A percentile compares a stretch with the other conserved stretches of the same genome.
Evolutionary conservation across 1,140 invertebrate species (phyloP).

Genomic region (Papilio polytes): DNA sequence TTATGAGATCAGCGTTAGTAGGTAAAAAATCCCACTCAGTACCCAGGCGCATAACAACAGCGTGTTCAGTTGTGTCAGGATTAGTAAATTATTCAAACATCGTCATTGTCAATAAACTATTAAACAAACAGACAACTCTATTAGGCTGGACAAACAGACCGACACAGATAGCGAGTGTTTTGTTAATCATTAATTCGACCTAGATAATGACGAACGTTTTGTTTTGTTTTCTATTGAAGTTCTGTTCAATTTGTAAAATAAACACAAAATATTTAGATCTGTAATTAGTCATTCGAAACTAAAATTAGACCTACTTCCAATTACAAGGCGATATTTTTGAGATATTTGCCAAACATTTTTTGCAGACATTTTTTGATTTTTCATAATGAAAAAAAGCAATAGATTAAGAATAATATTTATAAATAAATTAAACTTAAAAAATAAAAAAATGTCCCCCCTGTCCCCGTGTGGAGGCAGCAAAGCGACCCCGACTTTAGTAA

Average conservation of each 20-base stretch:
- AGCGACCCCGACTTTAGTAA: not conserved
- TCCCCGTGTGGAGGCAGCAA: not conserved
- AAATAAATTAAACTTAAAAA: not conserved
- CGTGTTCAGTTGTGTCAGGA: not conserved
- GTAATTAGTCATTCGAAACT: too few species aligned
- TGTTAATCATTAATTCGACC: not conserved
- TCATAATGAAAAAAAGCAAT: too few species aligned
- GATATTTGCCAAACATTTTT: not conserved
- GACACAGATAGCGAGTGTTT: slow-evolving; percentile 3
- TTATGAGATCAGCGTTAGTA: too few species aligned
- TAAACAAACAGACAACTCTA: slow-evolving; percentile 20
- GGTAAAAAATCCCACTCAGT: not conserved
- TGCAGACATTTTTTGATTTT: too few species aligned
- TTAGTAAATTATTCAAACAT: slow-evolving; percentile 15
- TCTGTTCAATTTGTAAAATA: not conserved
- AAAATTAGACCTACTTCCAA: not conserved
- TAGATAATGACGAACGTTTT: not conserved
- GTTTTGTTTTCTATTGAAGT: not conserved
- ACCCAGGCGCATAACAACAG: not conserved
- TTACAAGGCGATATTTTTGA: not conserved
- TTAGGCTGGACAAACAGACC: slow-evolving; percentile 4
- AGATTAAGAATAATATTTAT: not conserved
- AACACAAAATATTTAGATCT: not conserved
- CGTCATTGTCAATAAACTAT: slow-evolving; percentile 18
- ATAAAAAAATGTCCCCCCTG: not conserved